phyloP scores from a whole-genome alignment of 2,888 invertebrate species.

The Diarsia dahlii region DNA sequence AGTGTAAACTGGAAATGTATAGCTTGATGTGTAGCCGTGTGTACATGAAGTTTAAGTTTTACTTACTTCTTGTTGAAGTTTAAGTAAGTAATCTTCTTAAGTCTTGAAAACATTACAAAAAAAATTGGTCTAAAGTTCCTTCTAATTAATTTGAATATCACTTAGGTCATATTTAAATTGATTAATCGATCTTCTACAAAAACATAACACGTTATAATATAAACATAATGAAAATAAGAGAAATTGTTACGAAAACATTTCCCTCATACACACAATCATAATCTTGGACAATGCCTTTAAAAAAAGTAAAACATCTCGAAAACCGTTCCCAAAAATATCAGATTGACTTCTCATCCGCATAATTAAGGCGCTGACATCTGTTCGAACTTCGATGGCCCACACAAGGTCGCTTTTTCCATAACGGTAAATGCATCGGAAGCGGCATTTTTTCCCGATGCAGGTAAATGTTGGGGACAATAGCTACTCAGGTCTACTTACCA shows the following conservation, averaged over 20 bases:
- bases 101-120: background rate
- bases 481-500: constrained; percentile 49
- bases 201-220: background rate
- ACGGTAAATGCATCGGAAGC: constrained; percentile 50
- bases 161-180: background rate
- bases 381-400: constrained; percentile 13
- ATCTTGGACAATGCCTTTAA: background rate
- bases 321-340: constrained; percentile 8
- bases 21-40: too few species aligned
- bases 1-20: too few species aligned
- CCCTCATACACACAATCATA: too few species aligned
- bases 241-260: constrained; percentile 7
- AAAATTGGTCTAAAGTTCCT: background rate
- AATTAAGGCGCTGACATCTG: constrained; percentile 6
- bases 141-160: background rate
- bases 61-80: too few species aligned
- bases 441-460: constrained; percentile 28
- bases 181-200: background rate
- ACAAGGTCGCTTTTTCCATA: constrained; percentile 33
- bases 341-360: constrained; percentile 19
- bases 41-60: too few species aligned
- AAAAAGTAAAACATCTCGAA: constrained; percentile 8
- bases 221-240: background rate
- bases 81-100: background rate
- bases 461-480: constrained; percentile 62